A percentile compares a stretch with the other conserved stretches of the same genome.
phyloP scores from a whole-genome alignment of 2,888 invertebrate genomes.

The Tipula lateralis region DNA sequence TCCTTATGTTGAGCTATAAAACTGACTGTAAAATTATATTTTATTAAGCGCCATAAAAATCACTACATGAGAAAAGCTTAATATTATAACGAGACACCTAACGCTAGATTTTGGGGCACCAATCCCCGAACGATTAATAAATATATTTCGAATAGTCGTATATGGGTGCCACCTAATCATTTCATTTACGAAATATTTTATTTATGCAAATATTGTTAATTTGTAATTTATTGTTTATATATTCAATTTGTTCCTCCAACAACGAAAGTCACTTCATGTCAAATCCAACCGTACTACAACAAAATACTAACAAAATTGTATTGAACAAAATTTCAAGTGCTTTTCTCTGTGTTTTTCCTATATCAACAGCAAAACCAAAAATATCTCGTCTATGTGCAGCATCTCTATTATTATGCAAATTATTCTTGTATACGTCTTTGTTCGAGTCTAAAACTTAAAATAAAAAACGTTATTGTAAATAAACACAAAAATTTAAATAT shows the following conservation, averaged over 20 bases:
- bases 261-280: not conserved
- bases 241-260: not conserved
- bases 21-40: not conserved
- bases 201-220: conserved; percentile 16
- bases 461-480: not conserved
- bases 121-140: not conserved
- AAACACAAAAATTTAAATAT: conserved; percentile 1
- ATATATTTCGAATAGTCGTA: not conserved
- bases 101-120: no score
- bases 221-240: not conserved
- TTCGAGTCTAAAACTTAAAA: not conserved
- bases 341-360: not conserved
- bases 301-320: not conserved
- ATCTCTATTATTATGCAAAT: conserved; percentile 15
- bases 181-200: not conserved
- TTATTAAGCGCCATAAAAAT: not conserved
- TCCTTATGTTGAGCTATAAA: not conserved
- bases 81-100: not conserved
- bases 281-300: not conserved
- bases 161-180: not conserved
- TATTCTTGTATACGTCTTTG: not conserved
- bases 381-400: not conserved
- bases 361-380: not conserved
- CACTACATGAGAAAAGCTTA: not conserved
- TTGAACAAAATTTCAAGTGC: not conserved